These are phyloP conservation scores for Sycobia sp. DNA, from an alignment of 1,140 invertebrate genomes.

Conservation along the genomic window DNA sequence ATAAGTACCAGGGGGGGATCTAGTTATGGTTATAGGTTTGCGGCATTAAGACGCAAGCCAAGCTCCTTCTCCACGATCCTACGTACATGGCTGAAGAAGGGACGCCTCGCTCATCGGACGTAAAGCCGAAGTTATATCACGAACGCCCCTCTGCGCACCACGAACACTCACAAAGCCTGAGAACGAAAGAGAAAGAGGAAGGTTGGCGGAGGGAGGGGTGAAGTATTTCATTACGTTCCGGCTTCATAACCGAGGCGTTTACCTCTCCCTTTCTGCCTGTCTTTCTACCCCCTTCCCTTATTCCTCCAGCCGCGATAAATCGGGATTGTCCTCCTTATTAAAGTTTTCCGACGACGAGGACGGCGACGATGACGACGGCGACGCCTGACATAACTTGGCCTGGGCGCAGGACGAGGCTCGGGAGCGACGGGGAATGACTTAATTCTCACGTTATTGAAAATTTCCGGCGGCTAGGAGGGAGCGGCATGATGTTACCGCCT, in stretches of 20 bases:
- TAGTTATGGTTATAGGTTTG: constrained; percentile 60
- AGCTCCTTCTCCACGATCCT: neutral
- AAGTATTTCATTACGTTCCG: constrained; percentile 54
- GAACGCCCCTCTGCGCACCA: neutral
- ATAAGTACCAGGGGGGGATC: constrained; percentile 41
- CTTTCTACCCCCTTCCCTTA: too few relatives aligned
- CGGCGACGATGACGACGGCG: neutral
- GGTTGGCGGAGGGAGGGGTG: constrained; percentile 34
- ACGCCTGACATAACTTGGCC: neutral
- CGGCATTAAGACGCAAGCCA: constrained; percentile 58
- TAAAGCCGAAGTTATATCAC: too few relatives aligned
- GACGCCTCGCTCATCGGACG: too few relatives aligned
- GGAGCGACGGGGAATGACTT: neutral
- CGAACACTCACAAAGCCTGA: too few relatives aligned
- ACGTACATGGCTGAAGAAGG: too few relatives aligned
- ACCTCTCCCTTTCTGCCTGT: neutral
- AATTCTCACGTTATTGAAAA: constrained; percentile 31
- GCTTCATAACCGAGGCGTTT: constrained; percentile 49
- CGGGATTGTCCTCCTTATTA: constrained; percentile 51
- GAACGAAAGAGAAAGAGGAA: constrained; percentile 10
- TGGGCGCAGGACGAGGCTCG: neutral
- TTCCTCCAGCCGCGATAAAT: constrained; percentile 52
- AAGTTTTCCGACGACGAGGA: constrained; percentile 31
- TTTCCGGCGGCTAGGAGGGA: constrained; percentile 1
- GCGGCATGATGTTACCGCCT: too few relatives aligned